Conservation (phyloP, 2,888 invertebrate species). For the Drosophila quinaria region DNA sequence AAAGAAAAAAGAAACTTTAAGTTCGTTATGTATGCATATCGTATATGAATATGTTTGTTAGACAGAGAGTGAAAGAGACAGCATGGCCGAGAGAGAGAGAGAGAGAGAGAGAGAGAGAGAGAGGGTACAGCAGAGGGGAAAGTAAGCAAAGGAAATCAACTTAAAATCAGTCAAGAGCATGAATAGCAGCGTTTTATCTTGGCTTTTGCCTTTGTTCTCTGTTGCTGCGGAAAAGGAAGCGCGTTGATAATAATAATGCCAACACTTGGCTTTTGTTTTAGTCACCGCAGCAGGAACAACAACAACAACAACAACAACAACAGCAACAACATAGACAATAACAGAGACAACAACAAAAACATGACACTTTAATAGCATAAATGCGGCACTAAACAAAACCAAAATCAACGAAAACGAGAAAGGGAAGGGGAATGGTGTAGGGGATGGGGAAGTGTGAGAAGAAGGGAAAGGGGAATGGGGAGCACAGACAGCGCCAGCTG, state of each 20-base stretch:
- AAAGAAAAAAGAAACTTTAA: slow-evolving; percentile 49
- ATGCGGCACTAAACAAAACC: slow-evolving; percentile 81
- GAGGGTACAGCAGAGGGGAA: slow-evolving; percentile 3
- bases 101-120: background rate
- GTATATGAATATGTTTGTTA: background rate
- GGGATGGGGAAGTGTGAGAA: slow-evolving; percentile 19
- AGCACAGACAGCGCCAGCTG: slow-evolving; percentile 61
- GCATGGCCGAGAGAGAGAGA: background rate
- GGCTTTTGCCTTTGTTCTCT: slow-evolving; percentile 56
- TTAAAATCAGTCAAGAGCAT: slow-evolving; percentile 79
- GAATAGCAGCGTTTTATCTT: slow-evolving; percentile 74
- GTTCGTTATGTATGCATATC: slow-evolving; percentile 29
- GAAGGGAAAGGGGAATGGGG: slow-evolving; percentile 24
- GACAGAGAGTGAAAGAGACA: background rate
- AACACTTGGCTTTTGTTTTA: slow-evolving; percentile 80
- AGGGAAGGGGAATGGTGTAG: background rate
- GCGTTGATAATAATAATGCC: slow-evolving; percentile 79
- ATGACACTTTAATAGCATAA: slow-evolving; percentile 81
- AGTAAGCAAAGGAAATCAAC: slow-evolving; percentile 68
- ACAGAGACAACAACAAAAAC: slow-evolving; percentile 58
- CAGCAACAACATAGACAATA: slow-evolving; percentile 50
- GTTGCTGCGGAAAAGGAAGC: slow-evolving; percentile 74
- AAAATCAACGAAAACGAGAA: slow-evolving; percentile 63
- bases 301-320: slow-evolving; percentile 30
- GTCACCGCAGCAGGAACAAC: slow-evolving; percentile 36